phyloP scores from a whole-genome alignment of 2,797 vertebrate species.

The Lates japonicus region DNA sequence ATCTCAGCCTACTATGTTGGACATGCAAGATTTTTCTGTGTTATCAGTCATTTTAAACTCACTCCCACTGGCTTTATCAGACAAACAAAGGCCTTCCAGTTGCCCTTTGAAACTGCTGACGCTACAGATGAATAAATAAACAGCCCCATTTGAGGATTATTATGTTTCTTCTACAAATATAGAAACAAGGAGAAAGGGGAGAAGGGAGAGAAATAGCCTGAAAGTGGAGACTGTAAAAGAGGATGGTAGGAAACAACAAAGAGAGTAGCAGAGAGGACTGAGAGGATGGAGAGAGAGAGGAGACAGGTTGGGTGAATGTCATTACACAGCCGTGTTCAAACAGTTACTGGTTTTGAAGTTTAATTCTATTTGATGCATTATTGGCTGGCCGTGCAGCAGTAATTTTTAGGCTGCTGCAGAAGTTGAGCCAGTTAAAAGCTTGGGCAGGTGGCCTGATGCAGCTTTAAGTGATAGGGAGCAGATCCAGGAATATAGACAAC shows the following conservation, averaged over 20 bases:
- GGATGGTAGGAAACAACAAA: not conserved
- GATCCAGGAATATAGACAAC: constrained; percentile 8
- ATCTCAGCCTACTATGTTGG: not conserved
- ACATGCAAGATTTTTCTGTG: not conserved
- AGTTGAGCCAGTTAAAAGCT: constrained; percentile 17
- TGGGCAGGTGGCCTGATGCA: not conserved
- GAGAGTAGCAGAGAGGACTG: constrained; percentile 1
- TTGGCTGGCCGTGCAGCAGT: constrained; percentile 18
- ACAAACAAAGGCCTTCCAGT: constrained; percentile 10
- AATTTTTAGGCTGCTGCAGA: constrained; percentile 17
- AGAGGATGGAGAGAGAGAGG: constrained; percentile 2
- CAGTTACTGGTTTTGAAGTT: constrained; percentile 45
- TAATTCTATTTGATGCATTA: constrained; percentile 53
- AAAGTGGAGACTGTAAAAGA: constrained; percentile 30
- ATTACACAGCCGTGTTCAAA: constrained; percentile 22
- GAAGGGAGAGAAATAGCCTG: not conserved
- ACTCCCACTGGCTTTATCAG: constrained; percentile 17
- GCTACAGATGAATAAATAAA: constrained; percentile 54
- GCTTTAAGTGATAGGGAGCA: constrained; percentile 9
- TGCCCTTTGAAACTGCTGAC: constrained; percentile 40
- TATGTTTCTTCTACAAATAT: constrained; percentile 44
- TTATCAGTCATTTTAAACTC: constrained; percentile 24
- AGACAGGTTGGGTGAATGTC: constrained; percentile 24
- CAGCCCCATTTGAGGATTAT: constrained; percentile 49
- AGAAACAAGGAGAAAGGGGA: constrained; percentile 23